Evolutionary conservation across 2,888 invertebrate genomes (phyloP), one percentile per base, ranked within the genome.

Genomic region (Parnassius glacialis): DNA sequence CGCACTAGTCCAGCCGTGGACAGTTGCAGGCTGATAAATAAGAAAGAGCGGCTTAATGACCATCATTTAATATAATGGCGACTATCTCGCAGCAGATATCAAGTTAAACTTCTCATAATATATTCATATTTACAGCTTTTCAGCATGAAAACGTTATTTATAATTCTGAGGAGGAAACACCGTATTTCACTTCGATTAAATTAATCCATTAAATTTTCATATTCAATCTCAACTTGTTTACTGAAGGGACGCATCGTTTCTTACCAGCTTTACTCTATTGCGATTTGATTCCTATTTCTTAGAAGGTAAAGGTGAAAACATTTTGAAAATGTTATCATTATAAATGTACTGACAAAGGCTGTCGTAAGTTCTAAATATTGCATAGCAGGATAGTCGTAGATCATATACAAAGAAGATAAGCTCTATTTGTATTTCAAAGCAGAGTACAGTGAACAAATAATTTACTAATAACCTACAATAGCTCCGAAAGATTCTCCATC

Each of bases 171-270:
- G 70, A 74, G 74, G 74, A 70, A 73, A 73, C 70, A 75, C 71
- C 76, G 80, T 83, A 85, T 82, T 80, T 81, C 79, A 87, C 91
- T 92, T 92, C 92, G 92, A 93, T 93, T 93, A 93, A 93, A 93
- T 93, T 93, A 93, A 92, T 92, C 92, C 92, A 94, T 94, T 94
- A 94, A 94, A 94, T 93, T 94, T 94, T 94, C 94, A 94, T 94
- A 94, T 94, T 94, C 94, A 94, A 94, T 94, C 94, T 94, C 93
- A 93, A 92, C 91, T 92, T 93, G 93, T 93, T 93, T 93, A 92
- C 93, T 88, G 90, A 84, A 85, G 92, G 93, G 93, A 92, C 80
- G 78, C 79, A 75, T 78, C 81, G 78, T 80, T 76, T 68, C 67
- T 67, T 70, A 70, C 71, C 64, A 65, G 60, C 74, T 65, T 72